Percentiles rank a stretch among this genome's conserved stretches.
phyloP scores from a whole-genome alignment of 2,797 vertebrate genomes.

The Enteromius trimaculatus region DNA sequence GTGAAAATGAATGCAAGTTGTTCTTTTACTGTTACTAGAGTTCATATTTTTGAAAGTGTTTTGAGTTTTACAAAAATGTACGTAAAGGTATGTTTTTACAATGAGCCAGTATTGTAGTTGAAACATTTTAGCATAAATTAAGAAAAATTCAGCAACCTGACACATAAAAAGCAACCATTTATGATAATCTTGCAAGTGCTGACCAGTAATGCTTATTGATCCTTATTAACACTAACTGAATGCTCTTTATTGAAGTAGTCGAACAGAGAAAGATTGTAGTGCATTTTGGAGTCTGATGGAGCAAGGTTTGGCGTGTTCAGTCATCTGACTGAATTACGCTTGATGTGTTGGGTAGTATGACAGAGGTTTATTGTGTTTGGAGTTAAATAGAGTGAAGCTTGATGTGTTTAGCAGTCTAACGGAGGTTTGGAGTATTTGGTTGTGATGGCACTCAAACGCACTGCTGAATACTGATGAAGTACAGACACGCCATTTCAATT shows the following conservation, averaged over 20 bases:
- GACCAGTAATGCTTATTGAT: not conserved
- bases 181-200: not conserved
- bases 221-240: slow-evolving; percentile 63
- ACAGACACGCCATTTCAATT: slow-evolving; percentile 30
- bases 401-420: slow-evolving; percentile 43
- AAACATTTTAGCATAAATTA: not conserved
- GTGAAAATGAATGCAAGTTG: not conserved
- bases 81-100: not conserved
- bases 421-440: slow-evolving; percentile 17
- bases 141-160: not conserved
- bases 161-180: not conserved
- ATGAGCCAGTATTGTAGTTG: not conserved
- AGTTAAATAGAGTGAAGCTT: slow-evolving; percentile 28
- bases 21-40: not conserved
- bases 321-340: slow-evolving; percentile 35
- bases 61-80: not conserved
- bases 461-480: slow-evolving; percentile 43
- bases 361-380: slow-evolving; percentile 36
- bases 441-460: slow-evolving; percentile 19
- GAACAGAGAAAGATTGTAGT: not conserved
- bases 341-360: slow-evolving; percentile 31
- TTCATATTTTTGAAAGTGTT: not conserved
- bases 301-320: slow-evolving; percentile 32
- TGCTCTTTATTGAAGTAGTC: not conserved
- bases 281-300: slow-evolving; percentile 1